Evolutionary conservation across 2,888 invertebrate genomes (phyloP), one percentile per base, ranked within the genome.

Genomic region (Atethmia centrago): DNA sequence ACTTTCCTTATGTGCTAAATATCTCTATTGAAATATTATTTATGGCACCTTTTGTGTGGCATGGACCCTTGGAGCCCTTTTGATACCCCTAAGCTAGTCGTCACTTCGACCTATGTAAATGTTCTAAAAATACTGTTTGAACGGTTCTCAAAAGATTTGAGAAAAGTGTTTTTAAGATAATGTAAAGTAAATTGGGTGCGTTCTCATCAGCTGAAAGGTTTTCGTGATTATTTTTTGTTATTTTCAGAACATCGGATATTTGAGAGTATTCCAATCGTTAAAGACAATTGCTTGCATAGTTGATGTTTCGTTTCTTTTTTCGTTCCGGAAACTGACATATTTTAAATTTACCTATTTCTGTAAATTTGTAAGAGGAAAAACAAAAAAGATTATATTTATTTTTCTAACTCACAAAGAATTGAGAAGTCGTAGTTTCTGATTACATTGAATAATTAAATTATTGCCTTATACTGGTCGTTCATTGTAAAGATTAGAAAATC

Each of bases 11-110:
- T 49, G 28, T 81, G 45, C 3, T 36, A 53, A 67, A 74, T 31
- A 47, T 31, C 28, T 10, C 2, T 36, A 51, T 42, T 68, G 56
- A 51, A 65, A 76, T 76, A 61, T 80, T 28, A 59, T 81, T 75
- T 69, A n/a, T 14, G 42, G 19, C 51, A n/a, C 12, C 45, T 66
- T 56, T 62, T 56, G 19, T 53, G 16, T 62, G 42, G 51, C 14
- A 53, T 12, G 5, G 36, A 36, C 36, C 55, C 9, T 49, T 28
- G 28, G 45, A 14, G 5, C 8, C 47, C 19, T 67, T 70, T 64
- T 53, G 42, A 62, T 45, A 45, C n/a, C 5, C 16, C 19, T 31
- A 16, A 40, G 12, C 5, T 28, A 58, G 31, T 21, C 14, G 14
- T 36, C 28, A n/a, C n/a, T n/a, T 59, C 31, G 42, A 51, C 25